Evolutionary conservation across 1,140 invertebrate genomes (phyloP), one percentile per base, ranked within the genome.

Genomic region (Zaprionus capensis): DNA sequence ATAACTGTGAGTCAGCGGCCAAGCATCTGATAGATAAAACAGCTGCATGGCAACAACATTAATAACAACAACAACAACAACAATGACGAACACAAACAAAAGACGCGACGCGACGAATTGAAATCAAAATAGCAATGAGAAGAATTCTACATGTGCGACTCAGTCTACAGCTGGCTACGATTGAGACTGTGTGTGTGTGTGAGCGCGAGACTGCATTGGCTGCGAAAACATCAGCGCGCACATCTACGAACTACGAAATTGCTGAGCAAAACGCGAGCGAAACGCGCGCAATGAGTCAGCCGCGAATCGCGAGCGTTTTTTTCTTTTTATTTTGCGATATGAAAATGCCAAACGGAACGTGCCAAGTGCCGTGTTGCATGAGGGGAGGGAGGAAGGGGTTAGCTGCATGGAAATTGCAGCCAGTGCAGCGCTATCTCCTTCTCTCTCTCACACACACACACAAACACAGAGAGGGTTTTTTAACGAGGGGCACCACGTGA

Each of bases 1-100:
- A 51, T 4, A 5, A 20, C 44, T 28, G 53, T 87, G 83, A 87
- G 53, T 87, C 83, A 87, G 26, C 28, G 26, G 38, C 56, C 61
- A 84, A 76, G 83, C 75, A 87, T 87, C 83, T 84, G 81, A 88
- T 78, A 87, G 83, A 87, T 87, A 87, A 88, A 84, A 72, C 83
- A 88, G 83, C 83, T 87, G 83, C 83, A 83, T 74, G 70, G 77
- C 81, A 82, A 83, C 81, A 71, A 56, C 41, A 57, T 36, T n/a
- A 51, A 31, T n/a, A 36, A 57, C 31, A 36, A 14, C 56, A 36
- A 17, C 49, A 28, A 41, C 12, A 41, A 17, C 31, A 53, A 9
- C 46, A 53, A 57, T 14, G n/a, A 41, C 5, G 49, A 53, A 44
- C 9, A 56, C 20, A 56, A 46, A 46, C 53, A 64, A 51, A 64